Percentiles rank a stretch among this genome's conserved stretches.
Conservation (phyloP, 2,113 vertebrate genomes). For the Numenius arquata region DNA sequence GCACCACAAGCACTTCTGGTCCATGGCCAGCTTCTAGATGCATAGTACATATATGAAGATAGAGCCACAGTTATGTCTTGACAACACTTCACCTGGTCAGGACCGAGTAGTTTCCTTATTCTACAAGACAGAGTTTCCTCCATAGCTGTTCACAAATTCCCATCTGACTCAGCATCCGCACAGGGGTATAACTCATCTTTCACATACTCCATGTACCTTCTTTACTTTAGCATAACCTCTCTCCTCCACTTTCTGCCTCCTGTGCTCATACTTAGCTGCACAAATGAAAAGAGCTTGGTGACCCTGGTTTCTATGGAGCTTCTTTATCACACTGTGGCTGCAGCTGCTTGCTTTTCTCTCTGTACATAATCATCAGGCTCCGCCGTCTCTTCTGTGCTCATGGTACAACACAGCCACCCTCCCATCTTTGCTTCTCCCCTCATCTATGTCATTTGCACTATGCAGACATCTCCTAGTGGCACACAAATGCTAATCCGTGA, state of each 20-base stretch:
- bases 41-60: neutral
- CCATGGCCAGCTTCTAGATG: neutral
- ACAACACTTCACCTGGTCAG: neutral
- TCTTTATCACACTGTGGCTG: neutral
- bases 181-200: neutral
- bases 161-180: neutral
- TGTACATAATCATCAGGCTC: accelerated
- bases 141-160: neutral
- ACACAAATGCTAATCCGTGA: accelerated
- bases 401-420: neutral
- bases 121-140: neutral
- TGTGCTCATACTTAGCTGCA: neutral
- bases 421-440: accelerated
- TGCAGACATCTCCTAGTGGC: neutral
- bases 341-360: neutral
- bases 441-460: neutral
- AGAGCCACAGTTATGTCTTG: neutral
- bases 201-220: neutral
- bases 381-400: accelerated
- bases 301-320: neutral
- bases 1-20: neutral
- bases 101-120: neutral
- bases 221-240: neutral
- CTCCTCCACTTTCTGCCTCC: neutral
- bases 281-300: neutral